phyloP scores from a whole-genome alignment of 1,140 invertebrate species.

The Venturia canescens region DNA sequence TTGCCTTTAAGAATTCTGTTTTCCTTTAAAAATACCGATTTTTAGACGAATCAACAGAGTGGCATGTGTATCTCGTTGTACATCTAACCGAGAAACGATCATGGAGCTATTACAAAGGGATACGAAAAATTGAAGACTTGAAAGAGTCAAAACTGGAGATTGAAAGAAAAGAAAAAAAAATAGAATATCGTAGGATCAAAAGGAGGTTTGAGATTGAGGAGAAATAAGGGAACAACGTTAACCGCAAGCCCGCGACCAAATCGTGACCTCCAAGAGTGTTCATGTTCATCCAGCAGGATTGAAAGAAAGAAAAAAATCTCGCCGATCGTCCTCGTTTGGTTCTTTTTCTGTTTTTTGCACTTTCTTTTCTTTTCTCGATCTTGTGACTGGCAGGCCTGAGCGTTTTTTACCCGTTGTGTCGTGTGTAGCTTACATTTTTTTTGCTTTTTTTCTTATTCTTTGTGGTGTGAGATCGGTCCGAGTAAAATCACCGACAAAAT shows the following conservation, averaged over 20 bases:
- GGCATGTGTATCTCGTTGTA: neutral
- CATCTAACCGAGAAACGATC: neutral
- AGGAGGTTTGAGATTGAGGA: neutral
- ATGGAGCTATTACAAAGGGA: neutral
- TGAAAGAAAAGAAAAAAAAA: neutral
- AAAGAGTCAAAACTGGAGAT: neutral
- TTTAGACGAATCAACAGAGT: neutral
- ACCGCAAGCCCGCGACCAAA: slow-evolving; percentile 30
- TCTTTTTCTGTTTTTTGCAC: neutral
- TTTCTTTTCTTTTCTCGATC: slow-evolving; percentile 55
- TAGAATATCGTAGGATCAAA: neutral
- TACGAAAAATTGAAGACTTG: neutral
- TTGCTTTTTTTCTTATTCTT: slow-evolving; percentile 25
- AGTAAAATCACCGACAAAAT: slow-evolving; percentile 58
- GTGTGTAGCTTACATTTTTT: slow-evolving; percentile 53
- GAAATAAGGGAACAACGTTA: slow-evolving; percentile 56
- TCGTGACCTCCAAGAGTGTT: slow-evolving; percentile 40
- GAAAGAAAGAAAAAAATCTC: slow-evolving; percentile 12
- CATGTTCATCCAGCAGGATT: neutral
- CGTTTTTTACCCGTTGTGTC: slow-evolving; percentile 60
- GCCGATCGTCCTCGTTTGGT: slow-evolving; percentile 50
- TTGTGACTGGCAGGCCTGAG: slow-evolving; percentile 69
- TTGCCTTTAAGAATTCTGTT: too few species aligned
- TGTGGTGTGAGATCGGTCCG: slow-evolving; percentile 68
- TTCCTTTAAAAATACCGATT: too few species aligned